Conservation (phyloP, 1,140 invertebrate genomes). For the Batillaria attramentaria region DNA sequence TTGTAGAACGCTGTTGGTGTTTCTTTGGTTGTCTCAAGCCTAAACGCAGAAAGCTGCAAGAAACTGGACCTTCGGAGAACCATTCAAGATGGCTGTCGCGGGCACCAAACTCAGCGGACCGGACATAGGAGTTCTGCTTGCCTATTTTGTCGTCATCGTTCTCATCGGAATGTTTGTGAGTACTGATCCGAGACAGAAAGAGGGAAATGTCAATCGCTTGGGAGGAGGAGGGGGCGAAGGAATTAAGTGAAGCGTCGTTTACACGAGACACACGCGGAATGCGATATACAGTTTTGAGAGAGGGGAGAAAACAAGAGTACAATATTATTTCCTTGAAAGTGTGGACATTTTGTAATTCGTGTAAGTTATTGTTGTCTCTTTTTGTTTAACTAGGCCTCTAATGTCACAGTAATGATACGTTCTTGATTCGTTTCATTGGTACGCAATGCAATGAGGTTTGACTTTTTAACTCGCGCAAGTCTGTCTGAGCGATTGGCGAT, state of each 20-base stretch:
- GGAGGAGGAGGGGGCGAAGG: neutral
- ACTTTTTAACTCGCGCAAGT: too few relatives aligned
- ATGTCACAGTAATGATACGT: too few relatives aligned
- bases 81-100: too few relatives aligned
- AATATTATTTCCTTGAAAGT: neutral
- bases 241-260: neutral
- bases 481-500: neutral
- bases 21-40: too few relatives aligned
- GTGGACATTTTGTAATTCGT: neutral
- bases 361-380: neutral
- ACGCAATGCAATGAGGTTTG: too few relatives aligned
- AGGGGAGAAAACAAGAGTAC: neutral
- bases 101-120: conserved; percentile 34
- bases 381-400: too few relatives aligned
- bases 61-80: too few relatives aligned
- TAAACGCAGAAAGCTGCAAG: too few relatives aligned
- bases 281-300: neutral
- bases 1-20: too few relatives aligned
- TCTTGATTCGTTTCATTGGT: too few relatives aligned
- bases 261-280: neutral
- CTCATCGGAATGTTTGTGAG: conserved; percentile 66
- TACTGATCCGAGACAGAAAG: neutral
- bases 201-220: neutral
- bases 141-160: conserved; percentile 66
- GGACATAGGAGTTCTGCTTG: conserved; percentile 64